Percentiles rank a stretch among this genome's conserved stretches.
Evolutionary conservation across 2,113 vertebrate species (phyloP).

Genomic region (Onychostoma macrolepis): DNA sequence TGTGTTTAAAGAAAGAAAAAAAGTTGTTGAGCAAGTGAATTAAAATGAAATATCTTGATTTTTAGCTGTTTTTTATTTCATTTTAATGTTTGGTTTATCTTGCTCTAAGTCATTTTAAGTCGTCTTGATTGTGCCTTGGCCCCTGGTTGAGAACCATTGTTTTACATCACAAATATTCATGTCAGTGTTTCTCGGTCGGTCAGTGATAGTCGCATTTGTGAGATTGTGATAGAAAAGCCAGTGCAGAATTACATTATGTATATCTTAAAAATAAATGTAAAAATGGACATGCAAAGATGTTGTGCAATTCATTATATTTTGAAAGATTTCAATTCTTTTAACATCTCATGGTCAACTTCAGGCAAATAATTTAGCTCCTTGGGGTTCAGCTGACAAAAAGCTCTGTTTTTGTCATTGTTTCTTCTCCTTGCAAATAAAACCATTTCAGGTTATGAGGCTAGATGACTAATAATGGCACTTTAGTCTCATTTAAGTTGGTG

Average conservation of each 20-base stretch:
- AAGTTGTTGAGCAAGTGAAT: not conserved
- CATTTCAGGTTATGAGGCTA: conserved; percentile 19
- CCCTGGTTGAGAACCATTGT: not conserved
- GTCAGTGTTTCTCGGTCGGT: not conserved
- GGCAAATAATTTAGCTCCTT: not conserved
- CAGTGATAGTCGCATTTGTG: not conserved
- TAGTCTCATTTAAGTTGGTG: conserved; percentile 1
- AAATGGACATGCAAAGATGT: not conserved
- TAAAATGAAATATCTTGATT: not conserved
- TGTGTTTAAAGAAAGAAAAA: not conserved
- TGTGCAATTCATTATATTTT: not conserved
- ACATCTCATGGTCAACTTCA: not conserved
- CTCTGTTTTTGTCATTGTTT: not conserved
- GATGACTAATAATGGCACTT: conserved; percentile 42
- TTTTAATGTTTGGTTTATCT: not conserved
- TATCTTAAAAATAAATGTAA: not conserved
- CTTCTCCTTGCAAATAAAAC: not conserved
- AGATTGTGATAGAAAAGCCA: not conserved
- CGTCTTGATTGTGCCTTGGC: not conserved
- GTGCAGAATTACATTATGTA: not conserved
- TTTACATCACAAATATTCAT: not conserved
- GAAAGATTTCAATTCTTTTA: not conserved
- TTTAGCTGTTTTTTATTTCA: too few species aligned
- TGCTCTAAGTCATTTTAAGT: not conserved
- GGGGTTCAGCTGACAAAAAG: not conserved